phyloP scores from a whole-genome alignment of 1,140 invertebrate species.

The Microplitis demolitor region DNA sequence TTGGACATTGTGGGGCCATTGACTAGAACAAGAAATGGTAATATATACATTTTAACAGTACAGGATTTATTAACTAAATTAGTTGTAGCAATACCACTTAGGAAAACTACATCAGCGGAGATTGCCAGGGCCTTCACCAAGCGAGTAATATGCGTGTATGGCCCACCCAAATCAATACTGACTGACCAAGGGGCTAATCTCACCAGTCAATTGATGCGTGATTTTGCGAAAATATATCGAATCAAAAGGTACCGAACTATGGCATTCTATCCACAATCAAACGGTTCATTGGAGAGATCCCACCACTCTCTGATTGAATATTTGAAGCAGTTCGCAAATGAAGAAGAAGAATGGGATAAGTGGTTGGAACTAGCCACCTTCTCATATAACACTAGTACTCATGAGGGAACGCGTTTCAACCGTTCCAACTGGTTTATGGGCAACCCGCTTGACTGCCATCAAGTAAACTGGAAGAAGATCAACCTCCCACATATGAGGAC shows the following conservation, averaged over 20 bases:
- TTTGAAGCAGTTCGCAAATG: no score
- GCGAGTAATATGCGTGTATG: neutral
- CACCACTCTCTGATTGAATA: neutral
- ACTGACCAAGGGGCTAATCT: neutral
- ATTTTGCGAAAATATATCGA: neutral
- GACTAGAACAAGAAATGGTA: neutral
- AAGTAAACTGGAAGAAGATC: neutral
- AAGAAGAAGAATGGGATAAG: no score
- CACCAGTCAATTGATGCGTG: neutral
- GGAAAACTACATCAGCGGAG: neutral
- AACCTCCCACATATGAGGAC: no score
- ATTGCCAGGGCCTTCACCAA: neutral
- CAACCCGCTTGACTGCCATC: neutral
- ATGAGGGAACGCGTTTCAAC: neutral
- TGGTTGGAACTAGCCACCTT: no score
- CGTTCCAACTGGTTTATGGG: neutral
- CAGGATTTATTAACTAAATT: constrained; percentile 4
- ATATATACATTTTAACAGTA: neutral
- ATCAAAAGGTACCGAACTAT: neutral
- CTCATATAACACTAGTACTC: no score
- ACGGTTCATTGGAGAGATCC: constrained; percentile 2
- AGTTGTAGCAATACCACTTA: neutral
- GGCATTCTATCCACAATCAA: neutral
- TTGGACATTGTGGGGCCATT: constrained; percentile 1
- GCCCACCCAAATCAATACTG: neutral